These are phyloP conservation scores for Pseudomugil tenellus DNA, from an alignment of 2,797 vertebrate genomes.

Conservation along the genomic window DNA sequence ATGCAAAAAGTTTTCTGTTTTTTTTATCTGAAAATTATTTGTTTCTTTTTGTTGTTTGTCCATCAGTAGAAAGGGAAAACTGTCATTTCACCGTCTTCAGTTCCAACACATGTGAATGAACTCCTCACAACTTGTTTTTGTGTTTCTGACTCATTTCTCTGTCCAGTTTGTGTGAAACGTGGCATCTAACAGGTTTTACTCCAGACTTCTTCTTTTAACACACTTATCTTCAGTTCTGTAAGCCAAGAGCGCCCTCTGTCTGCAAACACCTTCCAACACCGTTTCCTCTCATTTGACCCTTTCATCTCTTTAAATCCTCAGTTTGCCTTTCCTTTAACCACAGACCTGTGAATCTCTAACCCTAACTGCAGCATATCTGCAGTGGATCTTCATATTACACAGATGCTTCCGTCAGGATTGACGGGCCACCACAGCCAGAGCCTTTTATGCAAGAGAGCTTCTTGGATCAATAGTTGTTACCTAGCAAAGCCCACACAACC, in stretches of 20 bases:
- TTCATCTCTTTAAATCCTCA: constrained; percentile 11
- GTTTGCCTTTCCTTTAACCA: constrained; percentile 30
- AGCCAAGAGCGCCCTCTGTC: constrained; percentile 80
- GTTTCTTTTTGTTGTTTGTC: not conserved
- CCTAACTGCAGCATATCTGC: constrained; percentile 22
- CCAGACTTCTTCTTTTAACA: not conserved
- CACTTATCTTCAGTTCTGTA: constrained; percentile 17
- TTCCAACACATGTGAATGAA: no score
- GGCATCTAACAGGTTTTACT: not conserved
- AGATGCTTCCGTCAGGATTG: constrained; percentile 63
- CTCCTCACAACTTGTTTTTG: not conserved
- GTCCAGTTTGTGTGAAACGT: not conserved
- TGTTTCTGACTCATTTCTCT: not conserved
- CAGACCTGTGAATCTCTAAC: constrained; percentile 21
- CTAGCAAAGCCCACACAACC: constrained; percentile 71
- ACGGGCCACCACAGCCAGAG: constrained; percentile 53
- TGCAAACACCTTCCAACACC: constrained; percentile 24
- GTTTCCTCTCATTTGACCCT: not conserved
- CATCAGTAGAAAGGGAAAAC: not conserved
- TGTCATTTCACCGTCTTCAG: not conserved
- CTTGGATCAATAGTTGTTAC: constrained; percentile 77
- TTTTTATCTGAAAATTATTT: not conserved
- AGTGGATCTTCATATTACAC: constrained; percentile 36
- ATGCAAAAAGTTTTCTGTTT: not conserved
- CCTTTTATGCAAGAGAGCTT: constrained; percentile 63